Evolutionary conservation across 2,797 vertebrate genomes (phyloP).

Genomic region (Artibeus lituratus): DNA sequence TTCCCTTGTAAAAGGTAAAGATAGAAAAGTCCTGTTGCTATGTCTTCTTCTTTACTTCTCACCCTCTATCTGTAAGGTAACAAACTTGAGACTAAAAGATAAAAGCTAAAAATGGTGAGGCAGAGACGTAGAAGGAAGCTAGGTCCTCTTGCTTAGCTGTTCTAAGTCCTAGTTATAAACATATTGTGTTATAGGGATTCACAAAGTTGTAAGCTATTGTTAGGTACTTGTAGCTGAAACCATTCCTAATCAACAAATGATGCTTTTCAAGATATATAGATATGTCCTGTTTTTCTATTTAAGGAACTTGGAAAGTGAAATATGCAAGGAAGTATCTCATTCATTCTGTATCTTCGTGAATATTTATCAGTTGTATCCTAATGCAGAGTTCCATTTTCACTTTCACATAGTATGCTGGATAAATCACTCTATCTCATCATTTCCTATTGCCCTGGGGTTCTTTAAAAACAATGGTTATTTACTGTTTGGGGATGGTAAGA

Average conservation of each 20-base stretch:
- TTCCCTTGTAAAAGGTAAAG: constrained; percentile 24
- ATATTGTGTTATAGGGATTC: neutral
- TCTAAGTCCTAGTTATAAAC: constrained; percentile 3
- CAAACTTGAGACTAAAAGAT: neutral
- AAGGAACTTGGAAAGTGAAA: constrained; percentile 16
- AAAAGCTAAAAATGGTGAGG: constrained; percentile 24
- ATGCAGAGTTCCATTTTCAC: constrained; percentile 35
- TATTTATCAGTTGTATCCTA: constrained; percentile 18
- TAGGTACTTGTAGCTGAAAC: constrained; percentile 35
- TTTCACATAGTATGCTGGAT: constrained; percentile 21
- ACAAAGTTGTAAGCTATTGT: constrained; percentile 36
- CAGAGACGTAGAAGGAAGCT: neutral
- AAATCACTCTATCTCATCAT: constrained; percentile 8
- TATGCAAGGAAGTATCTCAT: neutral
- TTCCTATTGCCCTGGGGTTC: neutral
- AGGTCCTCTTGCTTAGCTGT: constrained; percentile 6
- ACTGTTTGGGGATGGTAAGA: neutral
- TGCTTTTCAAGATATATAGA: neutral
- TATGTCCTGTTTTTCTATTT: constrained; percentile 36
- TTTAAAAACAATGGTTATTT: constrained; percentile 9
- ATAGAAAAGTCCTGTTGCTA: neutral
- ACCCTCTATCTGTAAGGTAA: neutral
- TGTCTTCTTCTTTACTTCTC: neutral
- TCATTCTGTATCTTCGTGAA: constrained; percentile 32
- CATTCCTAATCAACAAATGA: constrained; percentile 7